Evolutionary conservation across 1,140 invertebrate genomes (phyloP).

Genomic region (Armadillidium nasatum): DNA sequence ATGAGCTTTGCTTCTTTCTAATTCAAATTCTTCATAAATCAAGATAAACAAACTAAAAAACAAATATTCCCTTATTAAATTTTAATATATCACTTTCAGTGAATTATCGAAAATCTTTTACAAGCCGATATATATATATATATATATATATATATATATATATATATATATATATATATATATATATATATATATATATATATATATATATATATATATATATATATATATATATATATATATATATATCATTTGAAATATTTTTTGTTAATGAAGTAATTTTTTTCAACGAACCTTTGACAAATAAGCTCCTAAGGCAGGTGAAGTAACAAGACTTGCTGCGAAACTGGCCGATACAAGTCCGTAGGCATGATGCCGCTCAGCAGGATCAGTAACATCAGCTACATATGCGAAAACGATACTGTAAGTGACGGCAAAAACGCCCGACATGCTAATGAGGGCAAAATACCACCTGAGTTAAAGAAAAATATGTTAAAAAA

Average conservation of each 20-base stretch:
- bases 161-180: no score
- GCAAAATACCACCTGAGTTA: slow-evolving; percentile 91
- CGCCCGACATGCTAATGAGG: slow-evolving; percentile 96
- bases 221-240: neutral
- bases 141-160: no score
- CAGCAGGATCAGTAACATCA: slow-evolving; percentile 96
- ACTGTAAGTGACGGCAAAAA: slow-evolving; percentile 97
- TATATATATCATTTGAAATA: no score
- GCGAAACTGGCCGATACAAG: slow-evolving; percentile 96
- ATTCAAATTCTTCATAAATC: no score
- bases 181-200: no score
- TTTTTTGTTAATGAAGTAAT: neutral
- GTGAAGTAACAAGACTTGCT: slow-evolving; percentile 93
- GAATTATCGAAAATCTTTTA: no score
- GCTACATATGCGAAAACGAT: slow-evolving; percentile 99
- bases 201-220: slow-evolving; percentile 11
- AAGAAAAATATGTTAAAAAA: slow-evolving; percentile 23
- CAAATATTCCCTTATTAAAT: no score
- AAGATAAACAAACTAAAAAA: no score
- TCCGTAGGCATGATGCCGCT: slow-evolving; percentile 93
- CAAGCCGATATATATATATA: no score
- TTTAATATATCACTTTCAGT: no score
- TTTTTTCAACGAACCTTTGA: slow-evolving; percentile 23
- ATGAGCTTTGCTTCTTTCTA: no score
- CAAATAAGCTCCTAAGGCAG: slow-evolving; percentile 90